Conservation (phyloP, 2,797 vertebrate genomes). For the Muscicapa comitata region DNA sequence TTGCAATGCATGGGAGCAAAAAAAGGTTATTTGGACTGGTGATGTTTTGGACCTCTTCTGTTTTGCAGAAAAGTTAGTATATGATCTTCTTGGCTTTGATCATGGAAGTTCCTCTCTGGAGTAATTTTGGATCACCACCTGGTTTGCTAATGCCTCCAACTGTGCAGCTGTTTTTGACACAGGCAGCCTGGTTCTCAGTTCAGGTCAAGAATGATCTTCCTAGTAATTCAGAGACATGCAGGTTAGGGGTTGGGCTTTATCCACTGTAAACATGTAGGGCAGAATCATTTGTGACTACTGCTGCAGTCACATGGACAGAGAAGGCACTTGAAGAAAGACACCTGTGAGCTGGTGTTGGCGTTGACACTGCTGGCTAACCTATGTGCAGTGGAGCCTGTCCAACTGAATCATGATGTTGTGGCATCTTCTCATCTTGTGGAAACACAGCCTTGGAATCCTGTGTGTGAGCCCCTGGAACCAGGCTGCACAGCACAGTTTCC, state of each 20-base stretch:
- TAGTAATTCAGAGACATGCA: background rate
- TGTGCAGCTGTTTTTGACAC: background rate
- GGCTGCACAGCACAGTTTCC: background rate
- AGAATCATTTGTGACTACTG: background rate
- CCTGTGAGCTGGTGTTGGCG: background rate
- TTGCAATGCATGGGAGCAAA: background rate
- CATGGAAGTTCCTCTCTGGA: background rate
- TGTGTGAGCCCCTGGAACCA: background rate
- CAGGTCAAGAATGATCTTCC: background rate
- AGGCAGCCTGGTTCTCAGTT: background rate
- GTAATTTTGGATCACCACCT: background rate
- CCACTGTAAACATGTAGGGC: background rate
- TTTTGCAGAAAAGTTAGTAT: background rate
- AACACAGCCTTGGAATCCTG: fast-evolving
- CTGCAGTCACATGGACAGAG: background rate
- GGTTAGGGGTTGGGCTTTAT: background rate
- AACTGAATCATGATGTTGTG: background rate
- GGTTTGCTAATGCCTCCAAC: background rate
- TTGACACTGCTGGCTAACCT: background rate
- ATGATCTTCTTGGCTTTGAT: background rate
- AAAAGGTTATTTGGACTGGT: background rate
- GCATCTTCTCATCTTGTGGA: background rate
- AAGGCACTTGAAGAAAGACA: background rate
- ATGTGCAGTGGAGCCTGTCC: background rate
- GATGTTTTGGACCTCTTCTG: background rate